These are phyloP conservation scores for Sycobia sp. DNA, from an alignment of 1,140 invertebrate genomes.

Conservation along the genomic window DNA sequence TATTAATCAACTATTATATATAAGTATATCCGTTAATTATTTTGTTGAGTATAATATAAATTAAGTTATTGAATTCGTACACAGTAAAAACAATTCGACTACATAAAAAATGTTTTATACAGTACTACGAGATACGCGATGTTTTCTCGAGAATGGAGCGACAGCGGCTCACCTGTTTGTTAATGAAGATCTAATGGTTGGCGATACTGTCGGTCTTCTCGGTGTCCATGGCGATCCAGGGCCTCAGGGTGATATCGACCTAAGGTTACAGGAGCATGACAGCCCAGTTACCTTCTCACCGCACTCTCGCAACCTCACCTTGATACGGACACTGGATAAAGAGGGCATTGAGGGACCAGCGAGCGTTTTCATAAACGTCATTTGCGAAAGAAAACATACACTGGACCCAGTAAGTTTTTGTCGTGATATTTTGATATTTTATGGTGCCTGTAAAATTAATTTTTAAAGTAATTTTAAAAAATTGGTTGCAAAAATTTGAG, in stretches of 20 bases:
- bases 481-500: too few species aligned
- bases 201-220: conserved; percentile 76
- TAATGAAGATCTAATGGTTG: conserved; percentile 80
- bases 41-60: background rate
- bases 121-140: conserved; percentile 77
- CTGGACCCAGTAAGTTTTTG: conserved; percentile 70
- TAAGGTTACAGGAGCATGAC: conserved; percentile 77
- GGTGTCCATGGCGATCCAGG: conserved; percentile 81
- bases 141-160: conserved; percentile 86
- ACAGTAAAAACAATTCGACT: background rate
- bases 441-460: background rate
- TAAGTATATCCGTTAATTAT: background rate
- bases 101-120: background rate
- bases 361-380: conserved; percentile 82
- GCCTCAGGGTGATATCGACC: conserved; percentile 74
- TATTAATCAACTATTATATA: background rate
- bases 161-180: conserved; percentile 90
- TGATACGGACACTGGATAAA: conserved; percentile 79
- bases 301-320: conserved; percentile 80
- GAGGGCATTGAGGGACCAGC: conserved; percentile 82
- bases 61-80: background rate
- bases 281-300: conserved; percentile 77
- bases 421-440: background rate
- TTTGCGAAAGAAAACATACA: conserved; percentile 78
- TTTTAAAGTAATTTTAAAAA: background rate